phyloP scores from a whole-genome alignment of 2,797 vertebrate species.

The Eospalax fontanierii region DNA sequence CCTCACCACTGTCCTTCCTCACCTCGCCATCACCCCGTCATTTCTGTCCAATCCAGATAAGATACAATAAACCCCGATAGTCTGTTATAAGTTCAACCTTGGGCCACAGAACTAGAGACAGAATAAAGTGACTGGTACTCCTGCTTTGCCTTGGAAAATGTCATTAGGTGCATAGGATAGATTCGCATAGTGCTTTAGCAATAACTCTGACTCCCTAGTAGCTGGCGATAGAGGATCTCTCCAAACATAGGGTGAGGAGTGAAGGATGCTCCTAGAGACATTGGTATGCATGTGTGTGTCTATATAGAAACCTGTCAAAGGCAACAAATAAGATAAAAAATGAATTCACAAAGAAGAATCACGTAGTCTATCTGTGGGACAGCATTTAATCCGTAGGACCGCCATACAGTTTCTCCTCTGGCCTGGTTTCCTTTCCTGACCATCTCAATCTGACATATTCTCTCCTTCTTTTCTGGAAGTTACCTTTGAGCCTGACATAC shows the following conservation, averaged over 20 bases:
- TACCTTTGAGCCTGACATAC: neutral
- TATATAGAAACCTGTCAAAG: neutral
- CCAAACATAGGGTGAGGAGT: neutral
- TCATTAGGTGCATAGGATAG: neutral
- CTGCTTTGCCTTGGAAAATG: neutral
- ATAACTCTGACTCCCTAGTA: neutral
- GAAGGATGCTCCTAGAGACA: neutral
- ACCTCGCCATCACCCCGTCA: neutral
- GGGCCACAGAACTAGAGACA: neutral
- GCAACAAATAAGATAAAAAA: conserved; percentile 31
- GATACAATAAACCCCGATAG: neutral
- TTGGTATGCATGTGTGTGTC: neutral
- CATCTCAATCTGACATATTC: neutral
- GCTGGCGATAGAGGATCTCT: neutral
- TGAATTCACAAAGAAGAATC: conserved; percentile 4
- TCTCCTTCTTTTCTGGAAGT: neutral
- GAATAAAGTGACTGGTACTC: neutral
- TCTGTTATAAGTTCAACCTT: neutral
- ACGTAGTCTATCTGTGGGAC: neutral
- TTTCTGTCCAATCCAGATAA: conserved; percentile 33
- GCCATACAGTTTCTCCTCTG: neutral
- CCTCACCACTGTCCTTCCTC: neutral
- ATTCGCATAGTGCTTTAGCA: neutral
- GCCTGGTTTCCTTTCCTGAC: neutral
- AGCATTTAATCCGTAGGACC: neutral